Evolutionary conservation across 1,140 invertebrate genomes (phyloP).

Genomic region (Drosophila paulistorum): DNA sequence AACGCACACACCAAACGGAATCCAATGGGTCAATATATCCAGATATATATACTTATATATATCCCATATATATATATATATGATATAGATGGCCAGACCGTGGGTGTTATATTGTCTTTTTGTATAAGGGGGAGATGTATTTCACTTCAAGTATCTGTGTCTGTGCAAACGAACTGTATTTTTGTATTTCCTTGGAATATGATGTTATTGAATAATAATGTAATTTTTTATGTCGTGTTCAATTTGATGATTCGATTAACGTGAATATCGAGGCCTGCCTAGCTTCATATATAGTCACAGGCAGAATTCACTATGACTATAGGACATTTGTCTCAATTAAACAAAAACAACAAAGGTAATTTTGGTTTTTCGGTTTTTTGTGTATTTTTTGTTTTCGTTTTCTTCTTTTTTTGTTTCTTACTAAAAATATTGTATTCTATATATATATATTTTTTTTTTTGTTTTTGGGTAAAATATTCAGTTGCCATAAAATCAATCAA

Average conservation of each 20-base stretch:
- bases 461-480: slow-evolving; percentile 59
- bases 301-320: background rate
- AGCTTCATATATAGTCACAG: background rate
- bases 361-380: background rate
- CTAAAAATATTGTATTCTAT: slow-evolving; percentile 66
- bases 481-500: slow-evolving; percentile 70
- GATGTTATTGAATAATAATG: slow-evolving; percentile 25
- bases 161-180: slow-evolving; percentile 41
- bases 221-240: slow-evolving; percentile 1
- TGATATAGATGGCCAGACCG: slow-evolving; percentile 12
- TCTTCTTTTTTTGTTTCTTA: slow-evolving; percentile 38
- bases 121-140: slow-evolving; percentile 27
- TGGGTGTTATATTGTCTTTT: slow-evolving; percentile 31
- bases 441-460: background rate
- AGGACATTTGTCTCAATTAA: background rate
- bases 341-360: background rate
- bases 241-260: slow-evolving; percentile 9
- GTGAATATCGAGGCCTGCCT: slow-evolving; percentile 24
- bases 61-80: slow-evolving; percentile 3
- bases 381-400: slow-evolving; percentile 36
- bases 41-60: background rate
- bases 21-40: background rate
- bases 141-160: slow-evolving; percentile 37
- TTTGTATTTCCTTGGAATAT: slow-evolving; percentile 32
- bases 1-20: background rate